Conservation (phyloP, 2,797 vertebrate genomes). For the Bradypus variegatus region DNA sequence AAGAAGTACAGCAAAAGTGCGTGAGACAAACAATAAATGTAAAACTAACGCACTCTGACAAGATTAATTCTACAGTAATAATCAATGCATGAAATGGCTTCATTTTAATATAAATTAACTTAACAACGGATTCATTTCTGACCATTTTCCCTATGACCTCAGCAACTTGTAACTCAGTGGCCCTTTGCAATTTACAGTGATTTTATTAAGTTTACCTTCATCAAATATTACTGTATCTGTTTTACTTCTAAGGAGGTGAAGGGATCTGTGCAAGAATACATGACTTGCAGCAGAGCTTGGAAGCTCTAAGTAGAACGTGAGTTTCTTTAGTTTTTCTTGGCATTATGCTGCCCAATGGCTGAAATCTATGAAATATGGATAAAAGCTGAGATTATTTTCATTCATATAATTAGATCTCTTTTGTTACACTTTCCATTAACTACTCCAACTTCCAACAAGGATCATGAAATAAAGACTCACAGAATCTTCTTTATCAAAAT, state of each 20-base stretch:
- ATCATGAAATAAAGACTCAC: neutral
- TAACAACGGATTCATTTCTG: neutral
- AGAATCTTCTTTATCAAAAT: neutral
- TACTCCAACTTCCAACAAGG: neutral
- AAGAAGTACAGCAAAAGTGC: neutral
- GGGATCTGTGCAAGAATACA: neutral
- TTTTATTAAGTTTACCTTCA: too few relatives aligned
- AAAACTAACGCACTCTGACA: neutral
- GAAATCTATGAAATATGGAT: too few relatives aligned
- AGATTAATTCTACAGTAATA: neutral
- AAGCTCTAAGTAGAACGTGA: accelerated
- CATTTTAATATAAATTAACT: neutral
- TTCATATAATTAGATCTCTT: neutral
- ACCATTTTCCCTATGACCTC: neutral
- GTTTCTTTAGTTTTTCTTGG: neutral
- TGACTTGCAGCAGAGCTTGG: neutral
- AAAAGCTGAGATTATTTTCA: neutral
- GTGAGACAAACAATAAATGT: neutral
- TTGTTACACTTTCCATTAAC: neutral
- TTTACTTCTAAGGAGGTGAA: neutral
- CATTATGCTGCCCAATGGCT: neutral
- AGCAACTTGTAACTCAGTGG: neutral
- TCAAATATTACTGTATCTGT: neutral
- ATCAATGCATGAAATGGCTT: neutral
- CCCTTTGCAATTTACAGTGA: neutral